These are phyloP conservation scores for Megalonaias nervosa DNA, from an alignment of 1,140 invertebrate species.

Conservation along the genomic window DNA sequence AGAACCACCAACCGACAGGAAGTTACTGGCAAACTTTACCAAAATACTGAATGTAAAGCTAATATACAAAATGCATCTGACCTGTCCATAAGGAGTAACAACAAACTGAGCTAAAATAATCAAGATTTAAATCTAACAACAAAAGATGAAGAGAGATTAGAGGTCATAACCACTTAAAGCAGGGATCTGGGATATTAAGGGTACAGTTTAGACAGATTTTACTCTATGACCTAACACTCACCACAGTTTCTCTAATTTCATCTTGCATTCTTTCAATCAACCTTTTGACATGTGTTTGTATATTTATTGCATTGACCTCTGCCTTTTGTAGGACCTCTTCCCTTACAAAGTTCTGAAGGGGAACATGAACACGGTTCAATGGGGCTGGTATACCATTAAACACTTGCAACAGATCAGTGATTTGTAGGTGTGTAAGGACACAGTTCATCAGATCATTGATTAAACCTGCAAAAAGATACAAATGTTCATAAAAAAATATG, in stretches of 20 bases:
- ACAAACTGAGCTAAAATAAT: too few species aligned
- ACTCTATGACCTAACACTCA: slow-evolving; percentile 4
- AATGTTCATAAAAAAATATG: too few species aligned
- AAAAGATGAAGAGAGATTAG: too few species aligned
- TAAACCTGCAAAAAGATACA: slow-evolving; percentile 22
- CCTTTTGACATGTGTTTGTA: slow-evolving; percentile 7
- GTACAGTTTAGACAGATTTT: too few species aligned
- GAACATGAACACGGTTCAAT: slow-evolving; percentile 21
- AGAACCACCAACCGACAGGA: too few species aligned
- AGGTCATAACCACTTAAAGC: too few species aligned
- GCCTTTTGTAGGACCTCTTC: slow-evolving; percentile 8
- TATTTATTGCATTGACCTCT: not conserved
- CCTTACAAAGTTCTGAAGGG: slow-evolving; percentile 14
- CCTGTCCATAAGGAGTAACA: too few species aligned
- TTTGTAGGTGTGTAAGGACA: slow-evolving; percentile 21
- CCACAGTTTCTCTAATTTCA: slow-evolving; percentile 29
- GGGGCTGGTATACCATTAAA: slow-evolving; percentile 26
- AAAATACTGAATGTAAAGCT: too few species aligned
- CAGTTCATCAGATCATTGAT: slow-evolving; percentile 30
- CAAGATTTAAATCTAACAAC: too few species aligned
- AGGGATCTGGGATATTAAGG: too few species aligned
- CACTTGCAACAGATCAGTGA: slow-evolving; percentile 31
- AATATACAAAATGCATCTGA: too few species aligned
- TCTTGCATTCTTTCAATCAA: slow-evolving; percentile 22
- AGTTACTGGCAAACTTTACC: too few species aligned